Evolutionary conservation across 2,888 invertebrate species (phyloP), one percentile per base, ranked within the genome.

Genomic region (Venustoraphidia nigricollis): DNA sequence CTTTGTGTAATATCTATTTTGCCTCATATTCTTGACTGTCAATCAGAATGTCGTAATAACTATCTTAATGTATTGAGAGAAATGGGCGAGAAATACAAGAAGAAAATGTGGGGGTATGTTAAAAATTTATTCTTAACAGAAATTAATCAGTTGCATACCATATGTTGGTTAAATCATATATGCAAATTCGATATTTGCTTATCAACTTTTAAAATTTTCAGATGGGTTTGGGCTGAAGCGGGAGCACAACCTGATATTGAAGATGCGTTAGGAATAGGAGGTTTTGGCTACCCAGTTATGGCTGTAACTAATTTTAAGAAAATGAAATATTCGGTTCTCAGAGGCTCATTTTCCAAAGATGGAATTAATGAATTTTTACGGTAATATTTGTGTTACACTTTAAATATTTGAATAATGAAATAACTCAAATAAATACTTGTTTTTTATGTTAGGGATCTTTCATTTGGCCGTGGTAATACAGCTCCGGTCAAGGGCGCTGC

Each of bases 251-350:
- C 73, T 0, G 77, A 81, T 0, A 64, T 98, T 13, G 98, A 98
- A 65, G 81, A 82, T 53, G 79, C 91, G 0, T 66, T 99, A 36
- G 97, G 93, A 62, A 85, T 98, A 55, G 98, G 98, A 53, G 98
- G 81, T 8, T 98, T 98, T 67, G 98, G 98, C 9, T 98, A 98
- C 67, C 98, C 98, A 2, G 96, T 97, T 1, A 84, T 99, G 84
- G 95, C 94, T 8, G 94, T 93, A 13, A 83, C 97, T 49, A 98
- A 95, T 68, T 79, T 85, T 10, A 90, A 95, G 67, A 98, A 98
- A 70, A 87, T 93, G 81, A 96, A 96, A 66, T 98, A 87, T 71
- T 89, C 96, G 0, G 76, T 91, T 8, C 74, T 98, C 2, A 76
- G 89, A 57, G 97, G 96, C 10, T 86, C 96, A 17, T 99, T 96